Base-by-base conservation (phyloP, 2,113 vertebrate genomes). In the Misgurnus mizolepis region DNA sequence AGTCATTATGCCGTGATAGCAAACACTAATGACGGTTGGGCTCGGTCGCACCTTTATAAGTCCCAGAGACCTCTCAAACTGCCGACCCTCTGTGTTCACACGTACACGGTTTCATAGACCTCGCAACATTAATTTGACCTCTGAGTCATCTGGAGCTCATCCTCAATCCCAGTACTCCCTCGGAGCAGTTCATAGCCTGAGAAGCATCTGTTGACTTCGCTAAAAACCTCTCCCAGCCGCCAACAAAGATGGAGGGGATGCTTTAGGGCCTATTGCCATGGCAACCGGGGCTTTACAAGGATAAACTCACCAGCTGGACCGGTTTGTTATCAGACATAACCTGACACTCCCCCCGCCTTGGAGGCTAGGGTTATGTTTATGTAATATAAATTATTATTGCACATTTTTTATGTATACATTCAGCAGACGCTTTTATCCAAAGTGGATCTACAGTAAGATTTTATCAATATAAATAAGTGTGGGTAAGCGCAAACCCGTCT, bases 271-370 rank as follows among this genome's bases (percentile, higher is more conserved):
- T 82, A 66, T 76, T 65, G 76, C 75, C 71, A 81, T 78, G 62
- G 55, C 83, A 81, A 64, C 76, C 39, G n/a, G 47, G 62, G 71
- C 80, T 72, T 82, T 73, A 74, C 68, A 62, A 76, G 76, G 77
- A 76, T 82, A 82, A 79, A 62, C 74, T 82, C 34, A 62, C 53
- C 84, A 85, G 78, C 80, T 77, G 77, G 71, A 69, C 72, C 34
- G 62, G 71, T 85, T 47, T 76, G 68, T 82, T 76, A 82, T 80
- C 77, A 41, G 41, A 76, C 58, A 50, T 60, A 75, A 72, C 49
- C 50, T 55, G 65, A 79, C 14, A 60, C 47, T 50, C 53, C 58
- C 45, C 67, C 53, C 56, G 12, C 27, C 27, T 34, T 34, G 27
- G 27, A 34, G 27, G 27, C 27, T 34, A 34, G 27, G 27, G 27